A percentile compares a stretch with the other conserved stretches of the same genome.
phyloP scores from a whole-genome alignment of 2,888 invertebrate genomes.

The Euzetes globulus region DNA sequence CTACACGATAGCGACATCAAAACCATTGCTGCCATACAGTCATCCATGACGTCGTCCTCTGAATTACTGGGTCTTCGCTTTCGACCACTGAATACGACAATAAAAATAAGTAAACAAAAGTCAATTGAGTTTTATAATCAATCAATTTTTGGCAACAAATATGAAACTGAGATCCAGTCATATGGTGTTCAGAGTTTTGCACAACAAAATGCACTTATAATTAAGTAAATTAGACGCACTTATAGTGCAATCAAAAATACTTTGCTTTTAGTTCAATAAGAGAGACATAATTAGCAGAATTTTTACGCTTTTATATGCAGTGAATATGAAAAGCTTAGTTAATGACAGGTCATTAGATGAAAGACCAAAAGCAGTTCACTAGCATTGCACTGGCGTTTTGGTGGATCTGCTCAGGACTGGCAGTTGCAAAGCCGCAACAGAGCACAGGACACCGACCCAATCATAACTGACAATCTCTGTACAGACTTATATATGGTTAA shows the following conservation, averaged over 20 bases:
- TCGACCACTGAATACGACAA: constrained; percentile 59
- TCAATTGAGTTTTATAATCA: not conserved
- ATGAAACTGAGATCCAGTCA: not conserved
- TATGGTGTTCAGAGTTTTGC: not conserved
- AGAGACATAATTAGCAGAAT: not conserved
- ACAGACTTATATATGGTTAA: not conserved
- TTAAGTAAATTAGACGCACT: not conserved
- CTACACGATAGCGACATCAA: constrained; percentile 90
- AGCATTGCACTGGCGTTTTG: not conserved
- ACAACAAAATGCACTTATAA: not conserved
- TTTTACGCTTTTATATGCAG: not conserved
- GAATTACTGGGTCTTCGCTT: constrained; percentile 67
- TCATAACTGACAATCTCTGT: constrained; percentile 6
- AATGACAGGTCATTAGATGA: not conserved
- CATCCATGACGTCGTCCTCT: constrained; percentile 70
- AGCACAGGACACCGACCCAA: constrained; percentile 4
- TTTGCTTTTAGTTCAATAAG: not conserved
- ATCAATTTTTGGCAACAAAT: not conserved
- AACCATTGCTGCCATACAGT: constrained; percentile 89
- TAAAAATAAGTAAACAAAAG: not conserved
- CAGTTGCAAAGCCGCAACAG: not conserved
- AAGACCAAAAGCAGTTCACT: not conserved
- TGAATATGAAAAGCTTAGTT: not conserved
- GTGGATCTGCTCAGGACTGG: not conserved
- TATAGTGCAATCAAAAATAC: not conserved